phyloP scores from a whole-genome alignment of 2,888 invertebrate genomes.

The Drosophila setosimentum region DNA sequence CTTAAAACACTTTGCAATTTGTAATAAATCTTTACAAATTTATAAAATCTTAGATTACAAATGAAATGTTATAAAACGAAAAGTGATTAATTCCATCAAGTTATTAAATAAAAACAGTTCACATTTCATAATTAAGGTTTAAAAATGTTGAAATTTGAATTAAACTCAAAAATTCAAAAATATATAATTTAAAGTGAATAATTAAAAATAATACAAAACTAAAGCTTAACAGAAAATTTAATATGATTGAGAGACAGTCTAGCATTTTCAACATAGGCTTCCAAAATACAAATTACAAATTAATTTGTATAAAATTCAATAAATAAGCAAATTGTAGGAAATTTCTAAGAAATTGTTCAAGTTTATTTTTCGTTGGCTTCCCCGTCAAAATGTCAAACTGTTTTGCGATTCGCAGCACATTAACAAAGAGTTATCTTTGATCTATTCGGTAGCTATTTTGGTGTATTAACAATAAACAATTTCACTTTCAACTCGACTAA shows the following conservation, averaged over 20 bases:
- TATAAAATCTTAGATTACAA: too few species aligned
- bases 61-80: neutral
- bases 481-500: conserved; percentile 58
- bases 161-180: neutral
- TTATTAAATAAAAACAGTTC: neutral
- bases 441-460: conserved; percentile 15
- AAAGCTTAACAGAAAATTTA: neutral
- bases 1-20: neutral
- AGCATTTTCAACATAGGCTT: neutral
- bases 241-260: neutral
- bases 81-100: neutral
- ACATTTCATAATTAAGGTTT: neutral
- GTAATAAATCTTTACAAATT: neutral
- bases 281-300: neutral
- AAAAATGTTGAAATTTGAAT: neutral
- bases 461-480: conserved; percentile 40
- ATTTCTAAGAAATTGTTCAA: neutral
- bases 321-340: neutral
- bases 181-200: neutral
- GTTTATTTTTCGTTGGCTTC: neutral
- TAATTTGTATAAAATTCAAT: neutral
- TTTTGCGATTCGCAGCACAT: conserved; percentile 60
- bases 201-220: neutral
- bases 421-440: conserved; percentile 36
- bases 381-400: conserved; percentile 10